Percentiles rank a stretch among this genome's conserved stretches.
Evolutionary conservation across 2,113 vertebrate genomes (phyloP).

Genomic region (Spizaetus ornatus): DNA sequence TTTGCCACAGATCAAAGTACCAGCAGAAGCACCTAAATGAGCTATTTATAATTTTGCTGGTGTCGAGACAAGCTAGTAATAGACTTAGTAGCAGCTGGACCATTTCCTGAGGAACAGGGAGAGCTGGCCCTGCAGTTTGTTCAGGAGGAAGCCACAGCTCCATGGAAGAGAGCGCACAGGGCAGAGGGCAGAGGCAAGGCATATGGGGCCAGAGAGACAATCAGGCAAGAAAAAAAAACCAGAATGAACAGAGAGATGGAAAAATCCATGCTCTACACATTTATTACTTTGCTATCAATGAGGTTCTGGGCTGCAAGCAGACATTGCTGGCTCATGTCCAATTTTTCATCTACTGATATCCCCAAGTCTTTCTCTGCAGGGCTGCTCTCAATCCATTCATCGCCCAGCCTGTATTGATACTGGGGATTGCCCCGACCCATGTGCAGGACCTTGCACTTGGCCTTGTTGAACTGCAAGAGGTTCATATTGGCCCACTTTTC

Average conservation of each 20-base stretch:
- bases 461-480: not conserved
- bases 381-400: not conserved
- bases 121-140: not conserved
- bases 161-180: not conserved
- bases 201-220: not conserved
- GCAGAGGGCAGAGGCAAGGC: not conserved
- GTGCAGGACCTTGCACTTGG: not conserved
- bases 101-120: not conserved
- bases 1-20: not conserved
- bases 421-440: not conserved
- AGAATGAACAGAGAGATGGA: not conserved
- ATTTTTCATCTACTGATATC: not conserved
- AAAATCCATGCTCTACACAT: not conserved
- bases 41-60: not conserved
- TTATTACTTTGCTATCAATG: not conserved
- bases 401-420: not conserved
- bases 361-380: not conserved
- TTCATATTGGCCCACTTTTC: not conserved
- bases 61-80: not conserved
- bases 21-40: not conserved
- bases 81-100: not conserved
- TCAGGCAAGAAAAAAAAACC: not conserved
- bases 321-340: not conserved
- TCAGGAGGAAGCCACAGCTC: not conserved
- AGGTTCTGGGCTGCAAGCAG: not conserved